Evolutionary conservation across 2,113 vertebrate genomes (phyloP), one percentile per base, ranked within the genome.

Genomic region (Glaucomys volans): DNA sequence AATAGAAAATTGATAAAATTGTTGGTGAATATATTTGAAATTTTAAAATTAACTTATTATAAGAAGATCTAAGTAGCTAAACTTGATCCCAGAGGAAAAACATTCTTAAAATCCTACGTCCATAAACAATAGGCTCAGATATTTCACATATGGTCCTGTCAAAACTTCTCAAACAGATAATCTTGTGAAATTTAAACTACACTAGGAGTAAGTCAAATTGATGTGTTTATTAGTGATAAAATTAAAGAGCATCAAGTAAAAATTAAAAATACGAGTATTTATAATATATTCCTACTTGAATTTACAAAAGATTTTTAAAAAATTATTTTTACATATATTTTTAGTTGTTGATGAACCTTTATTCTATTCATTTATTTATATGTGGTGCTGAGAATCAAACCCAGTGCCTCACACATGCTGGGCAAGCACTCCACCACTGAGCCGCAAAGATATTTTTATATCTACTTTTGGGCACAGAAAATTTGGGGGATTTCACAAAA

Each of bases 301-400:
- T 87, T 71, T 50, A 71, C 42, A 93, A 54, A 87, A 87, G 18
- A n/a, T n/a, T n/a, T n/a, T n/a, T n/a, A n/a, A n/a, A n/a, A n/a
- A n/a, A n/a, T n/a, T n/a, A n/a, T n/a, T n/a, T n/a, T n/a, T n/a
- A n/a, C n/a, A n/a, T n/a, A n/a, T n/a, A n/a, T n/a, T n/a, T n/a
- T n/a, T n/a, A n/a, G n/a, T n/a, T n/a, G n/a, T n/a, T n/a, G n/a
- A n/a, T n/a, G n/a, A n/a, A n/a, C n/a, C n/a, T n/a, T n/a, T n/a
- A n/a, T n/a, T n/a, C n/a, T n/a, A n/a, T n/a, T n/a, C n/a, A n/a
- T n/a, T n/a, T n/a, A n/a, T n/a, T n/a, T n/a, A n/a, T n/a, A n/a
- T n/a, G n/a, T n/a, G n/a, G n/a, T n/a, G n/a, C n/a, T n/a, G n/a
- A n/a, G n/a, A n/a, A n/a, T n/a, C n/a, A n/a, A n/a, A n/a, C n/a